Base-by-base conservation (phyloP, 2,888 invertebrate genomes). In the Xestia c-nigrum region DNA sequence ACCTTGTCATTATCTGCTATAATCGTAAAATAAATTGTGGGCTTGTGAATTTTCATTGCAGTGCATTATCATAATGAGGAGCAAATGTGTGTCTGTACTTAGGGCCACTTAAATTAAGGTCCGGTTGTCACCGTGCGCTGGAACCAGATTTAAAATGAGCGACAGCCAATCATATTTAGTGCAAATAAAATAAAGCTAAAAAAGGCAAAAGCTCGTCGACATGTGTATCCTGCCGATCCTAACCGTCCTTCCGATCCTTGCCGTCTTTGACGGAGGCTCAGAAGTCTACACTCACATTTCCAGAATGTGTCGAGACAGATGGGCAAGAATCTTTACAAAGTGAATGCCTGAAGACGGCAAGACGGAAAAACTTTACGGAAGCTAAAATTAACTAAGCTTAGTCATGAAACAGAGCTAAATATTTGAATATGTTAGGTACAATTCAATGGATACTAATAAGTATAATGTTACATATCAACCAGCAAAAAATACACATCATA, bases 1-100 rank as follows among this genome's bases (percentile, higher is more conserved):
- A 59, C 71, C 69, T 75, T 78, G 76, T 85, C 57, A 86, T 87
- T 86, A 86, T 47, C 64, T 63, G 83, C 83, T 76, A 85, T 83
- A 67, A 85, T 87, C 80, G 67, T 85, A 69, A 87, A 84, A 81
- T 78, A 75, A 79, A 81, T 74, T 78, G 66, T 75, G 40, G 70
- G 71, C 76, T 74, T 74, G 78, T 76, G 59, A 76, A 74, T 74
- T 80, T 74, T 71, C 47, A 85, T 87, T 69, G 65, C 68, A 68
- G 47, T 31, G 21, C 57, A 55, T 65, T 78, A 83, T 38, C 50
- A 68, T 84, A 81, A 85, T 78, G 75, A 78, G 57, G 64, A 69
- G 67, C 52, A 64, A 84, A 80, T 84, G 65, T 76, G 55, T 68
- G n/a, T n/a, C 46, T 74, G 10, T 72, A 84, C 52, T 63, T 63